A percentile compares a stretch with the other conserved stretches of the same genome.
Conservation (phyloP, 2,888 invertebrate species). For the Taenaris catops region DNA sequence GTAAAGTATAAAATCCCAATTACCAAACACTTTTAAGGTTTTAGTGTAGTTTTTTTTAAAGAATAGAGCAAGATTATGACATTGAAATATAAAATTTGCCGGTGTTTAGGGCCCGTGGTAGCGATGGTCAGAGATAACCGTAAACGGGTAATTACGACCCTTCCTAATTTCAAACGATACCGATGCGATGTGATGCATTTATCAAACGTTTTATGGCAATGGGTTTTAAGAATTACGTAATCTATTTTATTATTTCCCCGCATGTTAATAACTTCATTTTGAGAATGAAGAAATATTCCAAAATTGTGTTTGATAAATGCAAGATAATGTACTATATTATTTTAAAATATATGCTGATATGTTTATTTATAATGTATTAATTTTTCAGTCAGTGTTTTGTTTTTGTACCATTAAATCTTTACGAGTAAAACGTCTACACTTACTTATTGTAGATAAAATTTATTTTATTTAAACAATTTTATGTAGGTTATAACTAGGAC, state of each 20-base stretch:
- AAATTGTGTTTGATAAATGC: too few species aligned
- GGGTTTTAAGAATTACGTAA: conserved; percentile 45
- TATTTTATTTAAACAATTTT: too few species aligned
- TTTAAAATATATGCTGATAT: too few species aligned
- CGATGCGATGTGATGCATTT: conserved; percentile 56
- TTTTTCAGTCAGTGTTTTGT: too few species aligned
- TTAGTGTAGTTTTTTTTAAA: conserved; percentile 19
- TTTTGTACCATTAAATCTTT: too few species aligned
- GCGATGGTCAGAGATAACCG: conserved; percentile 63
- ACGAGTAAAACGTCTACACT: too few species aligned
- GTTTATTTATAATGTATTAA: too few species aligned
- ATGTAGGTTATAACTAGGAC: too few species aligned
- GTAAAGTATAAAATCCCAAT: conserved; percentile 24
- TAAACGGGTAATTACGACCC: conserved; percentile 69
- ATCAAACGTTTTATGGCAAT: conserved; percentile 48
- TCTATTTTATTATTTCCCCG: conserved; percentile 58
- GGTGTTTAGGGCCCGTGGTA: conserved; percentile 53
- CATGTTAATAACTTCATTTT: conserved; percentile 56
- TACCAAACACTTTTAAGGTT: conserved; percentile 1
- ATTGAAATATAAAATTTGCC: conserved; percentile 70
- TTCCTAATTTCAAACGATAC: conserved; percentile 50
- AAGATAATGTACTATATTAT: too few species aligned
- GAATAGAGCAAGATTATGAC: conserved; percentile 62
- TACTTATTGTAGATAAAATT: too few species aligned
- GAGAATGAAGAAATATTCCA: conserved; percentile 7